Conservation (phyloP, 2,797 vertebrate species). For the Gallinago solitaria region DNA sequence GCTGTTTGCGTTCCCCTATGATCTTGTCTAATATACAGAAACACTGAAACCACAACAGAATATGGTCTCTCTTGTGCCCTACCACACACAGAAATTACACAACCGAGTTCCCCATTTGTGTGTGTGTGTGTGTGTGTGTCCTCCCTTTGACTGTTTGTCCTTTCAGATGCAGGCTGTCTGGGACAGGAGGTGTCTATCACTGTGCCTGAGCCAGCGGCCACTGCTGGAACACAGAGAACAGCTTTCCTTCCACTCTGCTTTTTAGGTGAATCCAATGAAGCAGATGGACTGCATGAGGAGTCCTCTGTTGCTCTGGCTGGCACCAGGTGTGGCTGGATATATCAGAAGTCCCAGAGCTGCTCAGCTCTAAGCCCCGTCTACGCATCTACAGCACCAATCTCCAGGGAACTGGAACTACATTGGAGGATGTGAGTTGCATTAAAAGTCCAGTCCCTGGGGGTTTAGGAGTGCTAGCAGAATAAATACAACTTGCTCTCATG, state of each 20-base stretch:
- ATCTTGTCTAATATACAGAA: not conserved
- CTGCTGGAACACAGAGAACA: not conserved
- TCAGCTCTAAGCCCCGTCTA: not conserved
- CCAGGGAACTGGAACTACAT: not conserved
- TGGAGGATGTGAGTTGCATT: not conserved
- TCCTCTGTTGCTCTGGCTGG: not conserved
- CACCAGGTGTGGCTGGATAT: not conserved
- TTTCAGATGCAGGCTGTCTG: not conserved
- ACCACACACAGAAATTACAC: not conserved
- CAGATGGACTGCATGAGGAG: not conserved
- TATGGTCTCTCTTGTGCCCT: not conserved
- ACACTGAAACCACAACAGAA: not conserved
- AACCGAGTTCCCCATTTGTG: not conserved
- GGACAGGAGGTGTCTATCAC: not conserved
- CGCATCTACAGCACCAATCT: not conserved
- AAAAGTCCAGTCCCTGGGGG: not conserved
- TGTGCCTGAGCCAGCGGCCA: fast-evolving
- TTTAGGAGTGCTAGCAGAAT: not conserved
- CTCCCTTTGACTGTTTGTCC: not conserved
- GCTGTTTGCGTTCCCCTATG: not conserved
- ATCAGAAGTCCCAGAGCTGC: not conserved
- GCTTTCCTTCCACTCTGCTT: not conserved
- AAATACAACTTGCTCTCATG: not conserved
- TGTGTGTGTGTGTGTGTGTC: not conserved
- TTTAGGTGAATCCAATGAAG: not conserved